These are phyloP conservation scores for Lymantria monacha DNA, from an alignment of 2,888 invertebrate genomes.

Conservation along the genomic window DNA sequence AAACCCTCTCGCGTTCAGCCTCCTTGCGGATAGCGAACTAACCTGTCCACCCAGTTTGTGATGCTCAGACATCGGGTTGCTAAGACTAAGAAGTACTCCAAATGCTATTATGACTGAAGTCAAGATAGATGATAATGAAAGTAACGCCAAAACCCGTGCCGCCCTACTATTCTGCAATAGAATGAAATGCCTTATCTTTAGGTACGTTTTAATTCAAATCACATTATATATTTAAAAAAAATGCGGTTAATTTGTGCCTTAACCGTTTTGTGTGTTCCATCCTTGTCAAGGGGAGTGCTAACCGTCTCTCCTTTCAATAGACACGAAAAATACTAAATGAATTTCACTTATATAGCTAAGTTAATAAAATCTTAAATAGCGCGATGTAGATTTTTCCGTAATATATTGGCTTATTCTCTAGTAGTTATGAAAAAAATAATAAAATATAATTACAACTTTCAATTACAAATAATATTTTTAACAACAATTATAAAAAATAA, in stretches of 20 bases:
- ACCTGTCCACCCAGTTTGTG: too few species aligned
- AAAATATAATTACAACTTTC: background rate
- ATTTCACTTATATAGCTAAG: background rate
- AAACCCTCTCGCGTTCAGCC: too few species aligned
- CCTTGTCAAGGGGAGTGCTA: conserved; percentile 99
- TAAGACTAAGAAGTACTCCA: too few species aligned
- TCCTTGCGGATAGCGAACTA: too few species aligned
- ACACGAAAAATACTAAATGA: conserved; percentile 79
- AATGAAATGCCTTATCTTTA: too few species aligned
- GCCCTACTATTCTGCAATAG: too few species aligned
- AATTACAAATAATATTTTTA: background rate
- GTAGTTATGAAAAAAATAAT: background rate
- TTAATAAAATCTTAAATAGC: conserved; percentile 1
- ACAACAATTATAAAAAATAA: background rate
- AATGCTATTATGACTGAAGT: too few species aligned
- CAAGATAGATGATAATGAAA: too few species aligned
- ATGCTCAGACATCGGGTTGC: too few species aligned
- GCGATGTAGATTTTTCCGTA: conserved; percentile 30
- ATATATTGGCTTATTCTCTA: background rate
- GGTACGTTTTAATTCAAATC: too few species aligned
- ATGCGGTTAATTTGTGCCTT: conserved; percentile 57
- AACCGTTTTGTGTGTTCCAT: conserved; percentile 83
- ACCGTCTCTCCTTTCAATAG: conserved; percentile 99
- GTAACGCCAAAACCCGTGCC: too few species aligned
- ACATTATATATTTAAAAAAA: too few species aligned